Evolutionary conservation across 1,140 invertebrate genomes (phyloP).

Genomic region (Zelostemma sp.): DNA sequence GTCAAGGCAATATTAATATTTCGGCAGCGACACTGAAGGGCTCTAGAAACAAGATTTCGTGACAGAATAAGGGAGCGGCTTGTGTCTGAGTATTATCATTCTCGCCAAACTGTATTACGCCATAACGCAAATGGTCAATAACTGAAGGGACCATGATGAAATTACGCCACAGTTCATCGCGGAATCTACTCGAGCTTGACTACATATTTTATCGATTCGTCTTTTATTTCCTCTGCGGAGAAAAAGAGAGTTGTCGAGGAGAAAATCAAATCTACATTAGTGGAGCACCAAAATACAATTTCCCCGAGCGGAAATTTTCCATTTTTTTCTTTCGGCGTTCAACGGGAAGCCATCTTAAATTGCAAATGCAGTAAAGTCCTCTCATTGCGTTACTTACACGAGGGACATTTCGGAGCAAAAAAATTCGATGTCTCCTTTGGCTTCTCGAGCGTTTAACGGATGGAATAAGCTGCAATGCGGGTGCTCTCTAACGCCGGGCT

Average conservation of each 20-base stretch:
- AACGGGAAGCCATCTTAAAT: not conserved
- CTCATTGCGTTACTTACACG: not conserved
- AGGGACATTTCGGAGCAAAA: not conserved
- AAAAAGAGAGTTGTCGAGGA: too few relatives aligned
- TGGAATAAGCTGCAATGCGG: slow-evolving; percentile 43
- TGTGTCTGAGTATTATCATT: not conserved
- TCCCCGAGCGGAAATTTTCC: not conserved
- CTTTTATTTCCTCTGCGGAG: not conserved
- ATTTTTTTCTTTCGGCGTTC: not conserved
- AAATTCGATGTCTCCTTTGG: not conserved
- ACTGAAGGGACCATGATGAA: not conserved
- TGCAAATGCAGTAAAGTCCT: not conserved
- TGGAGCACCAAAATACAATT: too few relatives aligned
- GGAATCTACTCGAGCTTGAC: not conserved
- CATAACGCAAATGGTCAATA: not conserved
- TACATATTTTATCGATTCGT: not conserved
- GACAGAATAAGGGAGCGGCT: not conserved
- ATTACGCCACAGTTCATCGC: not conserved
- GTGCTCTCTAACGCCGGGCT: slow-evolving; percentile 29
- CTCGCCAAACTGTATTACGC: not conserved
- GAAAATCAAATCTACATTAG: too few relatives aligned
- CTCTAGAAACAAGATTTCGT: not conserved
- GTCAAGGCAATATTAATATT: too few relatives aligned
- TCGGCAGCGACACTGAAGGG: too few relatives aligned
- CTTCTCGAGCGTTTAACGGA: slow-evolving; percentile 28